A percentile compares a stretch with the other conserved stretches of the same genome.
phyloP scores from a whole-genome alignment of 2,113 vertebrate genomes.

The Prietella phreatophila region DNA sequence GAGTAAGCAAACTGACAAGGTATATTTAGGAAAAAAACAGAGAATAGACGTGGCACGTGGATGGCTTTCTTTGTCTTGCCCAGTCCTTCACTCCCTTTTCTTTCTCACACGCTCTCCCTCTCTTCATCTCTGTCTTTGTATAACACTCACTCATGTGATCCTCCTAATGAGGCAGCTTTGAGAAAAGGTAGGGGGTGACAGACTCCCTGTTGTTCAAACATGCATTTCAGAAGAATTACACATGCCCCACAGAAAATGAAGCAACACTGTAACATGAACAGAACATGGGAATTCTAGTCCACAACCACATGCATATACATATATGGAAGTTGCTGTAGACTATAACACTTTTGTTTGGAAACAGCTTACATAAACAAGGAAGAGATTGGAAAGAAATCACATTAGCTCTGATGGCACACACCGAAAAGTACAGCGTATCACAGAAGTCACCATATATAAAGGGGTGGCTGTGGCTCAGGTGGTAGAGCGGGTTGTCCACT shows the following conservation, averaged over 20 bases:
- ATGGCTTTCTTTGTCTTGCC: background rate
- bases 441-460: no score
- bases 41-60: background rate
- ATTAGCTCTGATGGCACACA: slow-evolving; percentile 52
- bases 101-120: slow-evolving; percentile 23
- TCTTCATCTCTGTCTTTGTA: slow-evolving; percentile 37
- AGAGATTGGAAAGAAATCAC: slow-evolving; percentile 46
- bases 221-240: slow-evolving; percentile 51
- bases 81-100: slow-evolving; percentile 16
- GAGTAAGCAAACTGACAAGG: background rate
- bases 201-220: slow-evolving; percentile 5
- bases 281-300: background rate
- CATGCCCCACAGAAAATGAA: slow-evolving; percentile 13
- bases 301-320: slow-evolving; percentile 41
- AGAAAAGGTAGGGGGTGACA: slow-evolving; percentile 21
- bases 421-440: slow-evolving; percentile 19
- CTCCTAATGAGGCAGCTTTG: slow-evolving; percentile 27
- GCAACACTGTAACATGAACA: background rate
- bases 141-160: slow-evolving; percentile 37
- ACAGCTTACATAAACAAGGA: background rate
- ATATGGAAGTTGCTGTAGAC: background rate
- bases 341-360: background rate
- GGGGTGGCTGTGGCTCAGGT: no score
- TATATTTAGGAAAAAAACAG: background rate
- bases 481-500: no score